Conservation (phyloP, 2,888 invertebrate genomes). For the Protodeltote pygarga region DNA sequence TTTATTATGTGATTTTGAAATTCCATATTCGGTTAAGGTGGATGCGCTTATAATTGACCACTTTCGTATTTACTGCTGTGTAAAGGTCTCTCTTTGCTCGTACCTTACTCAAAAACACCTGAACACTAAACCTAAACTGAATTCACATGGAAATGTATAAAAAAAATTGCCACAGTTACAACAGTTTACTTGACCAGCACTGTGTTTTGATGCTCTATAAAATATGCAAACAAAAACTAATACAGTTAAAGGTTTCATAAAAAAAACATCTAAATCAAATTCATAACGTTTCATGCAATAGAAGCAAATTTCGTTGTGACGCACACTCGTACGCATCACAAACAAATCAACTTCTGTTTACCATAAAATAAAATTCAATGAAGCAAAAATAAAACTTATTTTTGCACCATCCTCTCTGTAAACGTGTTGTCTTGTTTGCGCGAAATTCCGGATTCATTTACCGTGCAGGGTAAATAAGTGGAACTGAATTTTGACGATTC, state of each 20-base stretch:
- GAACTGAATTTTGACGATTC: constrained; percentile 29
- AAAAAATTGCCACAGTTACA: too few relatives aligned
- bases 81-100: too few relatives aligned
- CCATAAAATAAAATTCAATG: constrained; percentile 38
- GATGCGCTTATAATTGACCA: too few relatives aligned
- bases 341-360: constrained; percentile 35
- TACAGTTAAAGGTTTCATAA: not conserved
- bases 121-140: too few relatives aligned
- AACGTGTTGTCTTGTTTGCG: constrained; percentile 32
- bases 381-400: constrained; percentile 39
- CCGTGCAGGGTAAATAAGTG: constrained; percentile 19
- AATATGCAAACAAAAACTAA: not conserved
- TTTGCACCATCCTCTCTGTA: constrained; percentile 25
- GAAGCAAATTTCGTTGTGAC: constrained; percentile 27
- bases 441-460: constrained; percentile 40
- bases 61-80: too few relatives aligned
- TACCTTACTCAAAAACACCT: too few relatives aligned
- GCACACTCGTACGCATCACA: constrained; percentile 22
- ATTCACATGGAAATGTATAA: too few relatives aligned
- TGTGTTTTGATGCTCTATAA: too few relatives aligned
- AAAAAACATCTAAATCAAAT: constrained; percentile 23
- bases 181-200: too few relatives aligned
- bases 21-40: constrained; percentile 23
- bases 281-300: constrained; percentile 21
- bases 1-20: constrained; percentile 45